A percentile compares a stretch with the other conserved stretches of the same genome.
Evolutionary conservation across 2,888 invertebrate species (phyloP).

Genomic region (Ischnura elegans): DNA sequence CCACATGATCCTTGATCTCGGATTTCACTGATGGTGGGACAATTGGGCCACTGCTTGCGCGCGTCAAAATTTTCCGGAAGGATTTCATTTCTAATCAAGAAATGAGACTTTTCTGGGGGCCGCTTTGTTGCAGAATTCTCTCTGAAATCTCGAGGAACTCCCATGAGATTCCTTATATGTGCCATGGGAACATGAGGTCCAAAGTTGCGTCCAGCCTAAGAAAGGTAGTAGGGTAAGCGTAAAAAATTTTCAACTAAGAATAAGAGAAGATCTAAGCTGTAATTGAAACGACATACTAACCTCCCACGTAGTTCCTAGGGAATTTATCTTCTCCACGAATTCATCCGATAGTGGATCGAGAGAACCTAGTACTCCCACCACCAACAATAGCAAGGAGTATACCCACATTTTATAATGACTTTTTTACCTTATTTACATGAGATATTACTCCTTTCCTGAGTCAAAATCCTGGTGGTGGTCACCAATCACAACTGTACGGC

Average conservation of each 20-base stretch:
- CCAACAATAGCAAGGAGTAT: background rate
- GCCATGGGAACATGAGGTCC: conserved; percentile 80
- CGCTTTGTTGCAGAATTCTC: conserved; percentile 76
- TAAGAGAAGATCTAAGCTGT: background rate
- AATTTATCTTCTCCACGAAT: conserved; percentile 86
- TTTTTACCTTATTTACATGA: background rate
- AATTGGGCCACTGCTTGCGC: conserved; percentile 89
- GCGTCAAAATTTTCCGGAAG: conserved; percentile 91
- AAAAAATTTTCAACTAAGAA: background rate
- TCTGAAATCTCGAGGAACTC: conserved; percentile 83
- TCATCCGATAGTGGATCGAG: conserved; percentile 84
- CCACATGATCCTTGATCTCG: conserved; percentile 96
- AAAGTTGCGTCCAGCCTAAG: conserved; percentile 88
- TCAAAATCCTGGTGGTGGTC: background rate
- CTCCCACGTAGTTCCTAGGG: conserved; percentile 86
- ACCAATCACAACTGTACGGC: background rate
- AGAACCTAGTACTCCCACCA: conserved; percentile 77
- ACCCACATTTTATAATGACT: background rate
- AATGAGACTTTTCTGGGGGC: conserved; percentile 77
- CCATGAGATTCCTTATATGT: conserved; percentile 85
- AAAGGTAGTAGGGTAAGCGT: background rate
- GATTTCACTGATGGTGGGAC: conserved; percentile 90
- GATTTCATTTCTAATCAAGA: conserved; percentile 73
- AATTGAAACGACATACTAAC: conserved; percentile 75
- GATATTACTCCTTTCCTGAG: background rate